Conservation (phyloP, 1,140 invertebrate species). For the Teleopsis dalmanni region DNA sequence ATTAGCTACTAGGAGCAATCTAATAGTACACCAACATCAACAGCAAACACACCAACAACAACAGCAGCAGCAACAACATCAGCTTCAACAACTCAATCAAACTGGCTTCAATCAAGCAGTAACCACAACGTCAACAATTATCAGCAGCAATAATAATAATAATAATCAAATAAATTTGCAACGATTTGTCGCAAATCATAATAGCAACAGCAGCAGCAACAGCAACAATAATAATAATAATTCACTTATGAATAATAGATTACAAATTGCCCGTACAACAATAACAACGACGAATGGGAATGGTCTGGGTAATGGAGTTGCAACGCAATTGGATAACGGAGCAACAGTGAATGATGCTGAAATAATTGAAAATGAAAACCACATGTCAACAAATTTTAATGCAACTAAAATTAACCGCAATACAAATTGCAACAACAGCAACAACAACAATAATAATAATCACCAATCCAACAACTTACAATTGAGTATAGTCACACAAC, state of each 20-base stretch:
- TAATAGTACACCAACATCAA: constrained; percentile 31
- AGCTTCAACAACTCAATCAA: constrained; percentile 25
- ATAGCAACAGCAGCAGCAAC: constrained; percentile 15
- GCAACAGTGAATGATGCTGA: constrained; percentile 26
- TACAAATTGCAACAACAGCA: constrained; percentile 16
- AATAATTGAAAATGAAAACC: constrained; percentile 34
- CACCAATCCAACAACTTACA: too few species aligned
- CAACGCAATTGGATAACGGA: background rate
- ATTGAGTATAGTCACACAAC: constrained; percentile 21
- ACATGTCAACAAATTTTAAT: constrained; percentile 20
- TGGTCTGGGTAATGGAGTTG: background rate
- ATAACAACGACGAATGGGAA: constrained; percentile 24
- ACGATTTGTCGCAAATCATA: constrained; percentile 30
- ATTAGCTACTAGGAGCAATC: constrained; percentile 33
- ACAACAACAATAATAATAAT: constrained; percentile 21
- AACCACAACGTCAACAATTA: constrained; percentile 2
- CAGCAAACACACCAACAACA: constrained; percentile 22
- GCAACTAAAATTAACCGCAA: constrained; percentile 23
- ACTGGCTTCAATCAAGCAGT: background rate
- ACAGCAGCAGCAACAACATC: constrained; percentile 27
- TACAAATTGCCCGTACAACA: constrained; percentile 42
- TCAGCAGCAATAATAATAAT: constrained; percentile 9
- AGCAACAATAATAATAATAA: constrained; percentile 15
- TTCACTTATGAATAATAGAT: constrained; percentile 28
- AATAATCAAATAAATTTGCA: constrained; percentile 32